Base-by-base conservation (phyloP, 2,113 vertebrate species). In the Larimichthys polyactis region DNA sequence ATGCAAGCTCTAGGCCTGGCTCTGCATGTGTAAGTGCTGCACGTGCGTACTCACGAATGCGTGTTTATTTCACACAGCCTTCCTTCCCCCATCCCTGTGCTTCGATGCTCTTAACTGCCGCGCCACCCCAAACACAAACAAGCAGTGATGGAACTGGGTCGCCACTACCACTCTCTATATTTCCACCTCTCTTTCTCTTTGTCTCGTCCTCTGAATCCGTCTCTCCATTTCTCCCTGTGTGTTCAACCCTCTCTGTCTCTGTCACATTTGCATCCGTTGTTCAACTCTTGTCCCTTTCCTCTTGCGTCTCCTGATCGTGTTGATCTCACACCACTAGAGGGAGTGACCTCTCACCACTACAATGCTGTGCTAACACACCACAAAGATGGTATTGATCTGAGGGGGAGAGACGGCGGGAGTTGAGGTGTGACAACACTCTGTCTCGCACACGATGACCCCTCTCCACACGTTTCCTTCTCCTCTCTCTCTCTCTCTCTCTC, bases 111-210 rank as follows among this genome's bases (percentile, higher is more conserved):
- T 91, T 90, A 89, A 90, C 89, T 90, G 82, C 89, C 20, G 72
- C 82, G 48, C 83, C 74, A 68, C 79, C 82, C 86, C 84, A 87
- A 87, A 93, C 90, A 91, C 91, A 93, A 93, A 95, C 90, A 90
- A 84, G 88, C 89, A 90, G 81, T 93, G 94, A 95, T 93, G 88
- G 94, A 95, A 94, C 92, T 94, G 92, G 94, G 93, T 95, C 93
- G 88, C 87, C 79, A 71, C 87, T 67, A 73, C 72, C 83, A 70
- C 90, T 89, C 90, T 64, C 60, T 76, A 63, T 60, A 75, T 70
- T 71, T 71, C 79, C 68, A 85, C 78, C 69, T 90, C 82, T 89
- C 88, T 40, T 82, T 64, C 75, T 75, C 71, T 63, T 43, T 2
- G n/a, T 68, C 60, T 17, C 57, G 9, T 48, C 65, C 62, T 72